Evolutionary conservation across 2,113 vertebrate genomes (phyloP).

Genomic region (Egretta garzetta): DNA sequence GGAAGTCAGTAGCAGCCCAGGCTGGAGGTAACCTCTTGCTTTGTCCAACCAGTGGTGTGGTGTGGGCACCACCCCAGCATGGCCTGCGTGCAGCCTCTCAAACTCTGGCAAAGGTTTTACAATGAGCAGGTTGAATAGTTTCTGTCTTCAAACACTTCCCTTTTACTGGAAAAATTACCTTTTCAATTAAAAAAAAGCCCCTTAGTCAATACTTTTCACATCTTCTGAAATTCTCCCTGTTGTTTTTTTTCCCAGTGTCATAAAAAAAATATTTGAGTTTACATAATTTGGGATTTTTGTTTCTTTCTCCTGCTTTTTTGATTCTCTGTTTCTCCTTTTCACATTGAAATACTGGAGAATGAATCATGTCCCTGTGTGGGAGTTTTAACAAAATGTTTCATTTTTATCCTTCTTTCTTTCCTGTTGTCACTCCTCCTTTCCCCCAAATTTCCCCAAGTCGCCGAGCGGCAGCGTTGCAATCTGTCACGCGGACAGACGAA

Average conservation of each 20-base stretch:
- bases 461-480: slow-evolving; percentile 18
- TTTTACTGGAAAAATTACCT: not conserved
- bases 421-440: slow-evolving; percentile 11
- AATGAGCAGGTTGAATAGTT: not conserved
- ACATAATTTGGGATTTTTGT: not conserved
- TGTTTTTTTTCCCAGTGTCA: not conserved
- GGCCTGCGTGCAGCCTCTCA: not conserved
- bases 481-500: slow-evolving; percentile 29
- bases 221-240: not conserved
- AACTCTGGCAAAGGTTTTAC: not conserved
- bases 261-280: not conserved
- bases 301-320: not conserved
- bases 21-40: not conserved
- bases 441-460: not conserved
- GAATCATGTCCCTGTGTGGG: not conserved
- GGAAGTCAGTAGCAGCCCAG: not conserved
- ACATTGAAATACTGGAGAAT: not conserved
- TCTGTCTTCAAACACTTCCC: not conserved
- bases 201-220: not conserved
- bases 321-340: not conserved
- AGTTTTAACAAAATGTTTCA: not conserved
- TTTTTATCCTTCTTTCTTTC: slow-evolving; percentile 44
- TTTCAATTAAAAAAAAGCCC: not conserved
- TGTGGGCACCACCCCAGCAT: not conserved
- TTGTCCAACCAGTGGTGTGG: not conserved